Base-by-base conservation (phyloP, 2,113 vertebrate species). In the Sapajus apella region DNA sequence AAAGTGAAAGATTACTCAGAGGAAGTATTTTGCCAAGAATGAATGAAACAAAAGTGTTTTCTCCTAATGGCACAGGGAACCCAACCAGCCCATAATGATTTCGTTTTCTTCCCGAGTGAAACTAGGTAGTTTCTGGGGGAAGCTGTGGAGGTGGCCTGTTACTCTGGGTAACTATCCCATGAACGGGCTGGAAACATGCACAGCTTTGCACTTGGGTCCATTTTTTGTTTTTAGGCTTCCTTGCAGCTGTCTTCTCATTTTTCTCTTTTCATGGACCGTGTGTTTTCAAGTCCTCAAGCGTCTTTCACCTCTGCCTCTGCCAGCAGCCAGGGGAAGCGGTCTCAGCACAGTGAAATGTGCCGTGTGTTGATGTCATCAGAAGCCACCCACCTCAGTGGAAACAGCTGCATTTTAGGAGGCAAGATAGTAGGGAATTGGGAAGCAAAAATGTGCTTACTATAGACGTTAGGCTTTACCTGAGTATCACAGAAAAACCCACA, bases 1-100 rank as follows among this genome's bases (percentile, higher is more conserved):
- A 61, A 45, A 92, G 5, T 93, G 86, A 96, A 93, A 58, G 66
- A 21, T 94, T 95, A 72, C 66, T 96, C 93, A 96, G 66, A 94
- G 89, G 58, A 95, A 96, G 73, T 68, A 35, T 83, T 91, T 96
- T 88, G 56, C 91, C 58, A 87, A 96, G 92, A 94, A 64, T 30
- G 61, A 93, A 56, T 58, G 84, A 93, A 97, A 66, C 89, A 85
- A 75, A 95, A 45, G 55, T 84, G 64, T 94, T 90, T 96, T 79
- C 45, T 83, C 35, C 55, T 30, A 64, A 21, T 16, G 40, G n/a
- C n/a, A 75, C 43, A 90, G 76, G 40, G 17, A 40, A 37, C 52
- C n/a, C 47, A 86, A 3, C 73, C 75, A 82, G 80, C 25, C 81
- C 27, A 21, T 14, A 37, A 1, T 23, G 52, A 35, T 68, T 35